Conservation (phyloP, 2,113 vertebrate genomes). For the Brienomyrus longianalis region DNA sequence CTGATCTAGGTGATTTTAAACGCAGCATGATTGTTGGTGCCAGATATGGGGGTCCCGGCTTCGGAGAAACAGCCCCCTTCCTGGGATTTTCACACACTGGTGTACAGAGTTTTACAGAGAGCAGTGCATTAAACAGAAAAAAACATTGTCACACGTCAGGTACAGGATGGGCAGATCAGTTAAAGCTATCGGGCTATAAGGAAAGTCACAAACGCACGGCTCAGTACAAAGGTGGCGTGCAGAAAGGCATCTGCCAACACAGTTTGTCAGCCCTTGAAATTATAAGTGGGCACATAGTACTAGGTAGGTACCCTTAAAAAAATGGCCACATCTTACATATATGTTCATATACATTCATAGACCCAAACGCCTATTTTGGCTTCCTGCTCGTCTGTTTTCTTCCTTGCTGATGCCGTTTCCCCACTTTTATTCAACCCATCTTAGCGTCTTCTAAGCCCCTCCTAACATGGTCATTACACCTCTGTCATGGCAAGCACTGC, state of each 20-base stretch:
- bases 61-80: not conserved
- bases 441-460: not conserved
- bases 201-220: not conserved
- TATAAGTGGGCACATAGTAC: not conserved
- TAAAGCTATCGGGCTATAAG: not conserved
- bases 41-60: not conserved
- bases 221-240: not conserved
- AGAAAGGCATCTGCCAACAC: not conserved
- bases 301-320: not conserved
- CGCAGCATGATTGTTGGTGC: not conserved
- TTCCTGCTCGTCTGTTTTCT: not conserved
- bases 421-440: not conserved
- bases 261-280: not conserved
- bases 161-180: not conserved
- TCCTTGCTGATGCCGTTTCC: not conserved
- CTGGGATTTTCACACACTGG: not conserved
- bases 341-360: not conserved
- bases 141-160: not conserved
- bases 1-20: not conserved
- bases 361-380: not conserved
- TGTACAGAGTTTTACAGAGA: not conserved
- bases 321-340: not conserved
- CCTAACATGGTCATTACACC: not conserved
- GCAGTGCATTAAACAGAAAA: not conserved
- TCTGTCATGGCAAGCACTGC: not conserved